Evolutionary conservation across 2,113 vertebrate species (phyloP).

Genomic region (Probosciger aterrimus): DNA sequence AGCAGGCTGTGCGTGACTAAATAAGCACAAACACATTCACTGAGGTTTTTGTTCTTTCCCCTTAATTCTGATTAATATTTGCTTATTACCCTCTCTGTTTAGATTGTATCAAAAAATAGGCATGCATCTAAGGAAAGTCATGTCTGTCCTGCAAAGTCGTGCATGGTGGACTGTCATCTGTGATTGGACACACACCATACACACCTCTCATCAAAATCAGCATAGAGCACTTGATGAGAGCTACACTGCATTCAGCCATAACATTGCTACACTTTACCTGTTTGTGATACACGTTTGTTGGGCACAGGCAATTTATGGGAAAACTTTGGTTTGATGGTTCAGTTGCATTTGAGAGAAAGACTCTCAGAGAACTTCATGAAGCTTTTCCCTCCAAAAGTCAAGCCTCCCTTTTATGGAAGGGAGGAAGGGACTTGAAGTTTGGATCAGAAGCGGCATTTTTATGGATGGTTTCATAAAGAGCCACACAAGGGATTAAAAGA

Average conservation of each 20-base stretch:
- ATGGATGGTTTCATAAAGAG: background rate
- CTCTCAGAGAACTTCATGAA: background rate
- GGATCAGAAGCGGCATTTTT: background rate
- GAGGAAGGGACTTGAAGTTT: constrained; percentile 20
- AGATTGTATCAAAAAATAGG: background rate
- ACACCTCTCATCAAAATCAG: background rate
- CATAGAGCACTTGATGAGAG: background rate
- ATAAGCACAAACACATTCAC: background rate
- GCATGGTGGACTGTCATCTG: background rate
- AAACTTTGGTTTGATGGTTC: background rate
- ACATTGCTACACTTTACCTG: background rate
- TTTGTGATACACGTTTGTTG: background rate
- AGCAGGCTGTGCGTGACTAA: background rate
- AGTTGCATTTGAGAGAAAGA: background rate
- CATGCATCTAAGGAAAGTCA: background rate
- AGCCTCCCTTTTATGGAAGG: background rate
- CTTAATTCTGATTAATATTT: background rate
- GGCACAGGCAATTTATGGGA: background rate
- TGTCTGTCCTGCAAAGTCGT: background rate
- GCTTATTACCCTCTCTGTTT: background rate
- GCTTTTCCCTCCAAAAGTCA: background rate
- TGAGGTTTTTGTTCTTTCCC: background rate
- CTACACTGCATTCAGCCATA: background rate
- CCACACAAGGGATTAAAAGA: background rate
- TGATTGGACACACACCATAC: background rate